Percentiles rank a stretch among this genome's conserved stretches.
Conservation (phyloP, 2,113 vertebrate genomes). For the Cardinalis cardinalis region DNA sequence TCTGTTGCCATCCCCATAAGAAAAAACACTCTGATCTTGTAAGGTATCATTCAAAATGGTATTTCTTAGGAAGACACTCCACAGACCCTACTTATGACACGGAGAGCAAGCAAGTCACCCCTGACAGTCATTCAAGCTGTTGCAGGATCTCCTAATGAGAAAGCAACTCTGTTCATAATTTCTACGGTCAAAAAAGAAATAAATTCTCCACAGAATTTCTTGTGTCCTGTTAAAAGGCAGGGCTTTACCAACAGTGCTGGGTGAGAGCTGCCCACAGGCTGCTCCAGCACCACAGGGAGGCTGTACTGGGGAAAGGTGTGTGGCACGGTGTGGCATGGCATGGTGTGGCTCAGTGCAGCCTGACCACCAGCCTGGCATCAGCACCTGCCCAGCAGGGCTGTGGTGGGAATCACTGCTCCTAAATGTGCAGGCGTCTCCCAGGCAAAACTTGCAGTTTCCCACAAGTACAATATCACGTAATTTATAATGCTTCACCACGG, state of each 20-base stretch:
- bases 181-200: neutral
- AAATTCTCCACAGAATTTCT: neutral
- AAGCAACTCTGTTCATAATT: neutral
- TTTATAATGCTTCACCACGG: neutral
- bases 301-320: rapidly evolving
- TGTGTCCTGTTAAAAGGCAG: neutral
- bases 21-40: neutral
- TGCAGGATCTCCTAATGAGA: neutral
- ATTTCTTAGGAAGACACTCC: neutral
- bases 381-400: neutral
- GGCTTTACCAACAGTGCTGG: neutral
- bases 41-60: neutral
- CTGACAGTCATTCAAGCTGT: neutral
- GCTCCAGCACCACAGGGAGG: rapidly evolving
- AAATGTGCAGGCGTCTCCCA: neutral
- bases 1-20: neutral
- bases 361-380: neutral
- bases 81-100: neutral
- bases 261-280: neutral
- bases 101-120: rapidly evolving
- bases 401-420: neutral
- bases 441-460: neutral
- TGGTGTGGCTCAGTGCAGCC: neutral
- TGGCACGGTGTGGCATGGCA: rapidly evolving
- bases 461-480: neutral